Evolutionary conservation across 2,113 vertebrate genomes (phyloP), one percentile per base, ranked within the genome.

Genomic region (Aleadryas rufinucha): DNA sequence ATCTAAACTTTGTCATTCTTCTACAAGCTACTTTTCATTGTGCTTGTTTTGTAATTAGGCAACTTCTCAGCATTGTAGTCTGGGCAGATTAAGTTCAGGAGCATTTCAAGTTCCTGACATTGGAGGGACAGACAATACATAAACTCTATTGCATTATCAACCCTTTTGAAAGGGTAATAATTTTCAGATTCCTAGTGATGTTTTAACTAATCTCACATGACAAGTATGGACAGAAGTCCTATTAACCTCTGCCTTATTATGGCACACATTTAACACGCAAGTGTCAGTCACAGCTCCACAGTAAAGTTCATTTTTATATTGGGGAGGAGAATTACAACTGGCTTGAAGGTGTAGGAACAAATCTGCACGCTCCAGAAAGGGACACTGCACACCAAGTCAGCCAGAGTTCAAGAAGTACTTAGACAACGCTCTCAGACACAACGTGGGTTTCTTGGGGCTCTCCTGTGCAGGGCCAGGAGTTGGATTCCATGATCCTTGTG

Each of bases 201-300:
- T 41, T 87, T 82, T 39, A 90, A 57, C 26, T 45, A 45, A 74
- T 31, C 45, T 57, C 84, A 26, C n/a, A 42, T n/a, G 35, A 11
- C 31, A 56, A 69, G 28, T 9, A 35, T 1, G 6, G 31, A 61
- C 28, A 9, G 8, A 45, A 33, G 77, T 21, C 31, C 26, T 83
- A 31, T 27, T 37, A 54, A 57, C 33, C 45, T 42, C 45, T 84
- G 50, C 49, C 22, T 61, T 19, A 65, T 2, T 11, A 50, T 3
- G 33, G n/a, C 42, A 84, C 31, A 12, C 37, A 11, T 74, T 59
- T 21, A 30, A 11, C 27, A 17, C 4, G 13, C 18, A 60, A 44
- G 11, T 0, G 0, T 16, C 71, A 33, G 17, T 4, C 81, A 45
- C 31, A 84, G 9, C 16, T 54, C 23, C 74, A 56, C 19, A 10